Base-by-base conservation (phyloP, 2,888 invertebrate genomes). In the Lochmaea crataegi region DNA sequence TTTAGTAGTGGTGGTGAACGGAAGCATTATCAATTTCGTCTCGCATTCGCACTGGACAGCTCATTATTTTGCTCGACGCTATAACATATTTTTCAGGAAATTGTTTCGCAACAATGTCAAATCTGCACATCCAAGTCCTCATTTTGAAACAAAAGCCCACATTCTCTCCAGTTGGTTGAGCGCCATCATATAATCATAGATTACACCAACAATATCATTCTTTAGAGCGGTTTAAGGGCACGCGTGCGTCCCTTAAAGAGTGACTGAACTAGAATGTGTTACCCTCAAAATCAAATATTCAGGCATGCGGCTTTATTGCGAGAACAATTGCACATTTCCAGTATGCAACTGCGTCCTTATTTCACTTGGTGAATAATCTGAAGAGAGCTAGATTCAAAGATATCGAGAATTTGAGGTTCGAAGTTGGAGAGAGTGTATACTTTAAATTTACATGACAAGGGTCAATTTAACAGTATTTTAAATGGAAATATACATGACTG, bases 161-260 rank as follows among this genome's bases (percentile, higher is more conserved):
- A 70, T 76, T 79, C 77, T 83, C 78, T 80, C n/a, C 83, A 81
- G 80, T 78, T 78, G 79, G 82, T 70, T 77, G 81, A 71, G 51
- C 79, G 76, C 80, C 80, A 71, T 75, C 79, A 75, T 82, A 78
- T 82, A 83, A 84, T 84, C 84, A 84, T 75, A 75, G 76, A 80
- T 82, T 63, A 41, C 81, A 74, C 78, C 82, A 80, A 84, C 83
- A 84, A 84, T 84, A 83, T 83, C 80, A 77, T 82, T 84, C 83
- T 83, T 84, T 84, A 84, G 80, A 56, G 63, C n/a, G 51, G 58
- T 63, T 69, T 63, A 12, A 69, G 69, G 78, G 73, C 75, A 72
- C 76, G 77, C 76, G 77, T 75, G 73, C 75, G 66, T 75, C 75
- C 71, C 57, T 42, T 42, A 42, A 63, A 63, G 61, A 42, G 45